Base-by-base conservation (phyloP, 2,797 vertebrate genomes). In the Dendrocincla tyrannina region DNA sequence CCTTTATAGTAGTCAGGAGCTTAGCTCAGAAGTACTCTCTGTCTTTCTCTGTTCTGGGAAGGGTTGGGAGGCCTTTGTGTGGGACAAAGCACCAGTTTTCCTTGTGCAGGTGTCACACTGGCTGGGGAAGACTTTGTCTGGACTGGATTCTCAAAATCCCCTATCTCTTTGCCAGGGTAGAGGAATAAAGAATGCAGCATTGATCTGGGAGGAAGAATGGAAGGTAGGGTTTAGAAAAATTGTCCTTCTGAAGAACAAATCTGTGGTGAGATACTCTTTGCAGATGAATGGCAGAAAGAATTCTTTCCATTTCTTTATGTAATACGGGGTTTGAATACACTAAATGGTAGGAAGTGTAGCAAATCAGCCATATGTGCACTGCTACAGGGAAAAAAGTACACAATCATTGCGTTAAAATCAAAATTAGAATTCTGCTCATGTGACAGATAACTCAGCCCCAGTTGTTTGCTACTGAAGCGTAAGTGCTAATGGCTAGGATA, bases 401-500 rank as follows among this genome's bases (percentile, higher is more conserved):
- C 68, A 86, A 84, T 83, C 80, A 88, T 83, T 92, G 30, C 25
- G 7, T 91, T 95, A 88, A 96, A 93, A 95, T 95, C 44, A 93
- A 89, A 88, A 97, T 92, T 83, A 87, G 74, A 80, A 74, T 80
- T 47, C 58, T 91, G 70, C 80, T 93, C 93, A 85, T 19, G 5
- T 81, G 89, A 94, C 64, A 62, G 63, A 84, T 96, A 92, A 93
- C 85, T 93, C 96, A 94, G 49, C 84, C 81, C 46, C 50, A 41
- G 19, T 82, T 90, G 70, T 97, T 95, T 94, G 72, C 93, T 92
- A 49, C 66, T 93, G 93, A 96, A 91, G 88, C 64, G 1, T 63
- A 79, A 90, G 60, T 67, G 74, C 94, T 97, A 90, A 90, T 97
- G 91, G 95, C 94, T 89, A 95, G 85, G 91, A 53, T 50, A 44